A percentile compares a stretch with the other conserved stretches of the same genome.
Conservation (phyloP, 1,140 invertebrate species). For the Drosophila pseudoananassae region DNA sequence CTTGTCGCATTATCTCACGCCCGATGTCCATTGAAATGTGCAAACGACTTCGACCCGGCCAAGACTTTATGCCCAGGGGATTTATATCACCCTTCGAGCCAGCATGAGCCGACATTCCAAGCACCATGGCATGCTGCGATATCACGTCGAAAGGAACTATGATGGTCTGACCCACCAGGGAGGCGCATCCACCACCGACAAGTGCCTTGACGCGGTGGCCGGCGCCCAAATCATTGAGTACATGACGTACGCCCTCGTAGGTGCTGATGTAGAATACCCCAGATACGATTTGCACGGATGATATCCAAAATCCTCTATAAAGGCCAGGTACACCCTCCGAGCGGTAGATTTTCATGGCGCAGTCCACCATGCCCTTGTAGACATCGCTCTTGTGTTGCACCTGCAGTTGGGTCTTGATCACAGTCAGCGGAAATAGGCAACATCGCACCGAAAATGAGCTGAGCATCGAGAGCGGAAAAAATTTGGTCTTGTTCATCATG, state of each 20-base stretch:
- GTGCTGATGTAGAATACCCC: slow-evolving; percentile 97
- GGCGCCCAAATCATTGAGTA: slow-evolving; percentile 88
- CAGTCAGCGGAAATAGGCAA: slow-evolving; percentile 96
- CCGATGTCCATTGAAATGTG: slow-evolving; percentile 88
- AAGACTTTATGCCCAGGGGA: slow-evolving; percentile 88
- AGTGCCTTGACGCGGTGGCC: slow-evolving; percentile 82
- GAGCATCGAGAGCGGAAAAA: slow-evolving; percentile 95
- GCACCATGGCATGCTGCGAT: slow-evolving; percentile 98
- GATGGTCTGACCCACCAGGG: slow-evolving; percentile 96
- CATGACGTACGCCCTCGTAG: slow-evolving; percentile 95
- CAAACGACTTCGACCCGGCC: slow-evolving; percentile 87
- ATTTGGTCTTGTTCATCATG: slow-evolving; percentile 99
- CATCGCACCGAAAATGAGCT: slow-evolving; percentile 94
- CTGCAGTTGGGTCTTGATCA: slow-evolving; percentile 98
- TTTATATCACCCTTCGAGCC: slow-evolving; percentile 86
- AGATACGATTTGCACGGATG: slow-evolving; percentile 91
- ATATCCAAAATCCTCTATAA: slow-evolving; percentile 98
- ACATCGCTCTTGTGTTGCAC: slow-evolving; percentile 93
- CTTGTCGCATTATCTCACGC: slow-evolving; percentile 89
- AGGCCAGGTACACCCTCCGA: slow-evolving; percentile 95
- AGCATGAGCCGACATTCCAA: slow-evolving; percentile 89
- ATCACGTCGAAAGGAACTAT: slow-evolving; percentile 98
- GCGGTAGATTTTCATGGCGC: slow-evolving; percentile 94
- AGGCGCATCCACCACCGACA: slow-evolving; percentile 94
- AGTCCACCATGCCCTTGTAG: slow-evolving; percentile 95